Base-by-base conservation (phyloP, 2,888 invertebrate species). In the Margaritifera margaritifera region DNA sequence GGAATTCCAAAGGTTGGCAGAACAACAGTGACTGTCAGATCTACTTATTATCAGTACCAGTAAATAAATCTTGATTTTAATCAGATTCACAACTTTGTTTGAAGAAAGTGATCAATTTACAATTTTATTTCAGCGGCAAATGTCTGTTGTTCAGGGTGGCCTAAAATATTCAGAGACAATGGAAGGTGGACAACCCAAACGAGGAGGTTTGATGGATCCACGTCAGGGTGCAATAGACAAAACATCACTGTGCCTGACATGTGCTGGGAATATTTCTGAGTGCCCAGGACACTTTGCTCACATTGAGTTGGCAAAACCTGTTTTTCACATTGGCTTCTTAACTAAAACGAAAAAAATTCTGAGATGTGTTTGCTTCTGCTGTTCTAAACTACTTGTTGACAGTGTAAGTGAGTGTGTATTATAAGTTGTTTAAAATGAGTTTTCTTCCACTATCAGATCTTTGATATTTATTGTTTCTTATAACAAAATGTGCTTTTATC, bases 261-360 rank as follows among this genome's bases (percentile, higher is more conserved):
- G 90, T 82, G 89, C 88, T 82, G 92, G 99, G 60, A 98, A 97
- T 87, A 96, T 98, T 95, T 96, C 97, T 0, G 98, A 99, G 90
- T 99, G 99, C 89, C 98, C 99, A 4, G 99, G 99, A 2, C 99
- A 99, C 90, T 99, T 99, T 91, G 99, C 98, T 5, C 99, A 99
- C 90, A 95, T 99, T 84, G 98, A 99, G 90, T 91, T 99, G 79
- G 95, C 98, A 0, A 99, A 99, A 90, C 99, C 99, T 25, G 99
- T 99, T 0, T 99, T 96, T 90, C 99, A 99, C 89, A 95, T 98
- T 88, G 99, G 98, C 54, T 99, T 99, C 87, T 92, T 99, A 64
- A 96, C 97, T 53, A 99, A 99, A 91, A 96, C 96, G 0, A 96
- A 99, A 78, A 99, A 99, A 91, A 93, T 98, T 72, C 91, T 99